These are phyloP conservation scores for Flexamia atlantica DNA, from an alignment of 2,888 invertebrate genomes.

Conservation along the genomic window DNA sequence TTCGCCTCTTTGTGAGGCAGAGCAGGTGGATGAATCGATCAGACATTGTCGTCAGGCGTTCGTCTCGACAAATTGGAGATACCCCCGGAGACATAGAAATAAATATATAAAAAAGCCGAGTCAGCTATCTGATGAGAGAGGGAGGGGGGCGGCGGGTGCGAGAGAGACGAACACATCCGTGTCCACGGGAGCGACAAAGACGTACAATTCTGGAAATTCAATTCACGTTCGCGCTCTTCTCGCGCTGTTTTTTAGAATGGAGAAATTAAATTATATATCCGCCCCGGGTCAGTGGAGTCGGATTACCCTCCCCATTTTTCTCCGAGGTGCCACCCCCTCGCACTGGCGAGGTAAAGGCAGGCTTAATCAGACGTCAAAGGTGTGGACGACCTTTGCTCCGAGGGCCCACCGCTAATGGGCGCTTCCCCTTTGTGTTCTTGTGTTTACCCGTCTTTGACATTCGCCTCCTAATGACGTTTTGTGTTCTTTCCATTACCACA, in stretches of 20 bases:
- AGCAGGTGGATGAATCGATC: slow-evolving; percentile 36
- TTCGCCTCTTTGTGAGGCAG: slow-evolving; percentile 42
- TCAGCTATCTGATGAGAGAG: slow-evolving; percentile 53
- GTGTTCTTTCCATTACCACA: slow-evolving; percentile 45
- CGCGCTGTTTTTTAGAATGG: slow-evolving; percentile 62
- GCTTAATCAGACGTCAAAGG: slow-evolving; percentile 58
- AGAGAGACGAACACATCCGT: slow-evolving; percentile 25
- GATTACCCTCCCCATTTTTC: slow-evolving; percentile 35
- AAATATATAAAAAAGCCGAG: slow-evolving; percentile 62
- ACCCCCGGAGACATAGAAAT: slow-evolving; percentile 62
- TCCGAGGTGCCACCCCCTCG: background rate
- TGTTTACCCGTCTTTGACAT: slow-evolving; percentile 34
- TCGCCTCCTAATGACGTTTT: slow-evolving; percentile 30
- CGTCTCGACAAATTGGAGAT: slow-evolving; percentile 62
- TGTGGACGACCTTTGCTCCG: slow-evolving; percentile 37
- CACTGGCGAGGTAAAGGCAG: background rate
- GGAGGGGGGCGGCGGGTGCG: slow-evolving; percentile 26
- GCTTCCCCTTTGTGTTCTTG: slow-evolving; percentile 33
- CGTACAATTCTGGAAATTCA: slow-evolving; percentile 55
- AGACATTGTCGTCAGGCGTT: slow-evolving; percentile 22
- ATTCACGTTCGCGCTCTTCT: slow-evolving; percentile 61
- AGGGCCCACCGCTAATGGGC: slow-evolving; percentile 53
- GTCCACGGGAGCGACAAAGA: slow-evolving; percentile 20
- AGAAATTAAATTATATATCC: slow-evolving; percentile 64
- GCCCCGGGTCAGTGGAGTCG: slow-evolving; percentile 31